Evolutionary conservation across 2,888 invertebrate species (phyloP), one percentile per base, ranked within the genome.

Genomic region (Aplocera efformata): DNA sequence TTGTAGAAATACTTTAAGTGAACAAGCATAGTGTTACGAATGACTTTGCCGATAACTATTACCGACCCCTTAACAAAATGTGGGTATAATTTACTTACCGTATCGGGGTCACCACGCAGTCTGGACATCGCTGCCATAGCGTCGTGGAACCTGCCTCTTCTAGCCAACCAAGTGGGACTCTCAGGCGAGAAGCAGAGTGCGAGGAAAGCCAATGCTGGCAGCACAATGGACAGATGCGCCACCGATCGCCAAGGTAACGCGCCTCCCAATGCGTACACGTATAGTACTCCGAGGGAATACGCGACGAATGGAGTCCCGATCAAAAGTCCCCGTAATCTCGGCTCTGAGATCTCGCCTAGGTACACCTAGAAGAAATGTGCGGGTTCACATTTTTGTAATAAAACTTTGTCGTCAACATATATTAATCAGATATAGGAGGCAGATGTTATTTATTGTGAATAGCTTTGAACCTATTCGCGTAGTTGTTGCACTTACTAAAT

Each of bases 341-440:
- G 93, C 55, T 94, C 93, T 1, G 94, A 91, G 47, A 93, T 92
- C 80, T 94, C 94, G 3, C 94, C 93, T 47, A 94, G 89, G 52
- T 94, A 90, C 1, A 94, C 92, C 94, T 94, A 72, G 40, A 7
- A 34, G 32, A 7, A 38, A 28, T 10, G 26, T 0, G 10, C 27
- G 38, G 11, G 8, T 5, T 33, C 3, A 21, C 7, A 20, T n/a
- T n/a, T n/a, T n/a, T n/a, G n/a, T n/a, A n/a, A n/a, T n/a, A n/a
- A n/a, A n/a, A n/a, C n/a, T n/a, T n/a, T n/a, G n/a, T n/a, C n/a
- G 5, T 27, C 17, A 1, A 23, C 11, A 20, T 25, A 25, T 25
- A 4, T 5, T 25, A 25, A 8, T 17, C n/a, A n/a, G n/a, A n/a
- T n/a, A n/a, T n/a, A n/a, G n/a, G n/a, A n/a, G n/a, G n/a, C n/a